phyloP scores from a whole-genome alignment of 2,113 vertebrate species.

The Pampusana beccarii region DNA sequence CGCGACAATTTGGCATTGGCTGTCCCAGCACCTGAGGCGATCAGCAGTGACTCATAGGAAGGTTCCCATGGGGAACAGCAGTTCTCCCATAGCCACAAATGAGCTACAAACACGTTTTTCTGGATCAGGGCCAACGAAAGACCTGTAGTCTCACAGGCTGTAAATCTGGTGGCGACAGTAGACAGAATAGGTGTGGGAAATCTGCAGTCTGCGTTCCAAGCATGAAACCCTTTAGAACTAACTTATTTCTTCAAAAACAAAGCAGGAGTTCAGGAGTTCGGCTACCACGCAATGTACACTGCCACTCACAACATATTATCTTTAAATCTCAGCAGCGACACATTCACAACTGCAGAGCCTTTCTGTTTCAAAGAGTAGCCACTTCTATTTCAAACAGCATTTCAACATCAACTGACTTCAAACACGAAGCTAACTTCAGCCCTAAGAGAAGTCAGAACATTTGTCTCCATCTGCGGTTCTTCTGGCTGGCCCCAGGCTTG shows the following conservation, averaged over 20 bases:
- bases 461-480: slow-evolving; percentile 11
- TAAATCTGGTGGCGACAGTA: slow-evolving; percentile 33
- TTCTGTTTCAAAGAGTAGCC: background rate
- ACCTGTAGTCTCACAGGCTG: background rate
- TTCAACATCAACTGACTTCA: slow-evolving; percentile 23
- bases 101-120: background rate
- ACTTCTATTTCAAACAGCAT: slow-evolving; percentile 1
- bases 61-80: background rate
- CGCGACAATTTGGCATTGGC: background rate
- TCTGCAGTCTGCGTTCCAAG: background rate
- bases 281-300: background rate
- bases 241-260: slow-evolving; percentile 41
- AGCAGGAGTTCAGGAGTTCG: slow-evolving; percentile 51
- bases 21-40: background rate
- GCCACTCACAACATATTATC: background rate
- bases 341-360: background rate
- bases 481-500: background rate
- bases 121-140: background rate
- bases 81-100: background rate
- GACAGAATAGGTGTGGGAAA: slow-evolving; percentile 51
- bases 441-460: background rate
- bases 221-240: background rate
- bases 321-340: slow-evolving; percentile 20
- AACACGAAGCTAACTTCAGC: background rate
- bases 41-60: background rate